Evolutionary conservation across 2,113 vertebrate genomes (phyloP).

Genomic region (Myodes glareolus): DNA sequence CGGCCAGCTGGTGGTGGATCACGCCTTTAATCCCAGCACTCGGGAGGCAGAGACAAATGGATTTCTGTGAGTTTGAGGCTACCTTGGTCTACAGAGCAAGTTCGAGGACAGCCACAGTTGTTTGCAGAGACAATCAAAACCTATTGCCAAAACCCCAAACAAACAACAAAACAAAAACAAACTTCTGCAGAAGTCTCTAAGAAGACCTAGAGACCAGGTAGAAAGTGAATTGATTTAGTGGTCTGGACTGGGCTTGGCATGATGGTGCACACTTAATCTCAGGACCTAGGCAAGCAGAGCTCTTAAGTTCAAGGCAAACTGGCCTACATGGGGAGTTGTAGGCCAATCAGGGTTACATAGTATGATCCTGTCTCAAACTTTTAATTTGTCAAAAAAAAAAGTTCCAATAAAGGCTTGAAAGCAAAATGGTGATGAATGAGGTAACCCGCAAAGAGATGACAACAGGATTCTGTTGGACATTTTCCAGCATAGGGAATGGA

Average conservation of each 20-base stretch:
- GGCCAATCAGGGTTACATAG: background rate
- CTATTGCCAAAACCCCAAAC: too few species aligned
- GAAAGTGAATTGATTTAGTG: background rate
- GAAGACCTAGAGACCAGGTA: slow-evolving; percentile 26
- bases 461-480: background rate
- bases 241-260: background rate
- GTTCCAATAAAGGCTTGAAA: slow-evolving; percentile 14
- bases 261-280: background rate
- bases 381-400: slow-evolving; percentile 18
- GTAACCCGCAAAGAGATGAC: background rate
- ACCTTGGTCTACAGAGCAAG: background rate
- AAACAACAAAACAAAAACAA: background rate
- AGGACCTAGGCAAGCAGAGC: background rate
- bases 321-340: background rate
- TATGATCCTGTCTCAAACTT: background rate
- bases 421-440: background rate
- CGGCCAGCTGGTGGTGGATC: background rate
- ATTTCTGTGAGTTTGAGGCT: background rate
- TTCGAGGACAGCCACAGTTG: background rate
- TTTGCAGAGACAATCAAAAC: background rate
- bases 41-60: background rate
- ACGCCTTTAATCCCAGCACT: background rate
- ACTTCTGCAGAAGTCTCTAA: background rate
- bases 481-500: background rate
- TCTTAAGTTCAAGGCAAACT: background rate